These are phyloP conservation scores for Cebus imitator DNA, from an alignment of 2,113 vertebrate species.

Conservation along the genomic window DNA sequence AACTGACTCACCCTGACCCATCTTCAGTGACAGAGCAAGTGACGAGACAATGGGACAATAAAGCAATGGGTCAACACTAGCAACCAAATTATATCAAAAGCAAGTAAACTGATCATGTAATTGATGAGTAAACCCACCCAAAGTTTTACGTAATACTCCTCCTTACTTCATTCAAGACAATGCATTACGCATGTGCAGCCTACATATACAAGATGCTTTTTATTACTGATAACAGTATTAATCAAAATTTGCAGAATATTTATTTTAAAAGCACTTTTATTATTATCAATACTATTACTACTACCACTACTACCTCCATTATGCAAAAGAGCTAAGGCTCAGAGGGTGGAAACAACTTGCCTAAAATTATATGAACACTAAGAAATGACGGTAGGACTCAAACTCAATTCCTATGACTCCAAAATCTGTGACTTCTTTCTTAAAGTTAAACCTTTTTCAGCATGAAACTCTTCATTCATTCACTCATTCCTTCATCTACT, in stretches of 20 bases:
- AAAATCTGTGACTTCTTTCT: conserved; percentile 2
- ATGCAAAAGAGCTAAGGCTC: conserved; percentile 9
- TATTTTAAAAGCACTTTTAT: conserved; percentile 5
- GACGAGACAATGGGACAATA: neutral
- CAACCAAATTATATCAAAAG: conserved; percentile 5
- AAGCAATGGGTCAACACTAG: neutral
- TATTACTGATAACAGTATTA: neutral
- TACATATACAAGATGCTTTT: neutral
- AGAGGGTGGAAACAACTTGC: neutral
- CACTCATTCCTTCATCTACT: neutral
- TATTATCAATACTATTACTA: neutral
- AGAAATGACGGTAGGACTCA: neutral
- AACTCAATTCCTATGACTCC: neutral
- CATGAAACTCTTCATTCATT: neutral
- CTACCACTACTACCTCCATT: neutral
- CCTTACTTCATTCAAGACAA: neutral
- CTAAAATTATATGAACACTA: neutral
- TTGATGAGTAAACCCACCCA: neutral
- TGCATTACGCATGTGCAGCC: neutral
- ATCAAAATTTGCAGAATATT: neutral
- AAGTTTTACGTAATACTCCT: neutral
- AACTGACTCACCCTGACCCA: conserved; percentile 19
- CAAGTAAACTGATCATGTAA: neutral
- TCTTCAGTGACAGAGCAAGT: neutral
- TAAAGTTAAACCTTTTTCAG: neutral